phyloP scores from a whole-genome alignment of 1,140 invertebrate species.

The Arctopsyche grandis region DNA sequence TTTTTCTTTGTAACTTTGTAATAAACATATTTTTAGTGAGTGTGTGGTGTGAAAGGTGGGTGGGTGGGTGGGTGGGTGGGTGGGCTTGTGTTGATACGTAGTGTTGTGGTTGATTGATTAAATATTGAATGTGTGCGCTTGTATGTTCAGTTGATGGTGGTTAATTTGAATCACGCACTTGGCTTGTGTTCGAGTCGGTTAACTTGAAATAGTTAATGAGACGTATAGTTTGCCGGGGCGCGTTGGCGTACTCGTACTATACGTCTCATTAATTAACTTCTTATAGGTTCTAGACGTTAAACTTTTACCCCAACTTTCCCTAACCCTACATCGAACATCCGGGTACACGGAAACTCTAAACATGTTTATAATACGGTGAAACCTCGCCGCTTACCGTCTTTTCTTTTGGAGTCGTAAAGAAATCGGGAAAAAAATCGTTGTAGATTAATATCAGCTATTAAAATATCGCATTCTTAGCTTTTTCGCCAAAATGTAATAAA shows the following conservation, averaged over 20 bases:
- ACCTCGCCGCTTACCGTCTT: too few species aligned
- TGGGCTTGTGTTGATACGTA: too few species aligned
- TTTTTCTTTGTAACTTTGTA: too few species aligned
- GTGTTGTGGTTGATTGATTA: neutral
- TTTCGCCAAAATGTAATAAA: too few species aligned
- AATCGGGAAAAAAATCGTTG: too few species aligned
- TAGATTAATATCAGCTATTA: too few species aligned
- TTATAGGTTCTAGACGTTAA: neutral
- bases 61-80: too few species aligned
- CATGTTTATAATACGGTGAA: too few species aligned
- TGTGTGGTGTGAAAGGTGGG: too few species aligned
- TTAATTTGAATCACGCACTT: neutral
- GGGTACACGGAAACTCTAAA: neutral
- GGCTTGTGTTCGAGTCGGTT: neutral
- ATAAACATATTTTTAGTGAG: too few species aligned
- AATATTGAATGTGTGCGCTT: neutral
- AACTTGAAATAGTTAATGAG: conserved; percentile 21
- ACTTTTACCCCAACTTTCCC: neutral
- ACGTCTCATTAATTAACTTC: conserved; percentile 24
- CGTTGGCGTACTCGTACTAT: conserved; percentile 3
- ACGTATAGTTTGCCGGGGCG: conserved; percentile 12
- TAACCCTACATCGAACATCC: neutral
- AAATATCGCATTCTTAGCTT: too few species aligned
- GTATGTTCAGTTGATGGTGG: neutral
- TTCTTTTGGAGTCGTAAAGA: too few species aligned